Percentiles rank a stretch among this genome's conserved stretches.
phyloP scores from a whole-genome alignment of 2,797 vertebrate genomes.

The Ambastaia sidthimunki region DNA sequence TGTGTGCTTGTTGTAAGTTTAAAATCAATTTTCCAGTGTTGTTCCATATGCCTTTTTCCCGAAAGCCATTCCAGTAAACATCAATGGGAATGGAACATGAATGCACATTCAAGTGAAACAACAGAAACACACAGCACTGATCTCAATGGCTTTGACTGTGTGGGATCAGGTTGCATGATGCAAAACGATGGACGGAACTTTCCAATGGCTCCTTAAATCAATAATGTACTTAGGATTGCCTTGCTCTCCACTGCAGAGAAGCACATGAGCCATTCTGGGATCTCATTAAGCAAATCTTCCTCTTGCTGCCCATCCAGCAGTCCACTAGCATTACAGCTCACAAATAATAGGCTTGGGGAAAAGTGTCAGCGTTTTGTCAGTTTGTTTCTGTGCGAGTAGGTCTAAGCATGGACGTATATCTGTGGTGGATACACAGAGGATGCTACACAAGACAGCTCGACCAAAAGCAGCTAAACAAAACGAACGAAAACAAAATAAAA shows the following conservation, averaged over 20 bases:
- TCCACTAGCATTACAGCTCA: neutral
- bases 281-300: slow-evolving; percentile 56
- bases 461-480: slow-evolving; percentile 2
- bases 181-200: slow-evolving; percentile 54
- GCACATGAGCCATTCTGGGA: slow-evolving; percentile 29
- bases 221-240: slow-evolving; percentile 52
- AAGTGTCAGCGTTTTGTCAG: slow-evolving; percentile 12
- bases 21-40: neutral
- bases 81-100: slow-evolving; percentile 12
- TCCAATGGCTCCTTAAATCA: slow-evolving; percentile 52
- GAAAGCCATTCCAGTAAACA: slow-evolving; percentile 16
- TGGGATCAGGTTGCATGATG: slow-evolving; percentile 44
- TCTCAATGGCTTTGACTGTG: slow-evolving; percentile 34
- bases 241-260: slow-evolving; percentile 45
- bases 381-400: slow-evolving; percentile 22
- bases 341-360: slow-evolving; percentile 27
- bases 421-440: slow-evolving; percentile 21
- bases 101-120: slow-evolving; percentile 14
- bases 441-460: slow-evolving; percentile 23
- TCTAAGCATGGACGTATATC: slow-evolving; percentile 1
- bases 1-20: too few relatives aligned
- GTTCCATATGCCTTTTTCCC: neutral
- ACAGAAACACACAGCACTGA: neutral
- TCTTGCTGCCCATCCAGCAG: slow-evolving; percentile 11
- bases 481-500: neutral